phyloP scores from a whole-genome alignment of 2,797 vertebrate genomes.

The Argentina silus region DNA sequence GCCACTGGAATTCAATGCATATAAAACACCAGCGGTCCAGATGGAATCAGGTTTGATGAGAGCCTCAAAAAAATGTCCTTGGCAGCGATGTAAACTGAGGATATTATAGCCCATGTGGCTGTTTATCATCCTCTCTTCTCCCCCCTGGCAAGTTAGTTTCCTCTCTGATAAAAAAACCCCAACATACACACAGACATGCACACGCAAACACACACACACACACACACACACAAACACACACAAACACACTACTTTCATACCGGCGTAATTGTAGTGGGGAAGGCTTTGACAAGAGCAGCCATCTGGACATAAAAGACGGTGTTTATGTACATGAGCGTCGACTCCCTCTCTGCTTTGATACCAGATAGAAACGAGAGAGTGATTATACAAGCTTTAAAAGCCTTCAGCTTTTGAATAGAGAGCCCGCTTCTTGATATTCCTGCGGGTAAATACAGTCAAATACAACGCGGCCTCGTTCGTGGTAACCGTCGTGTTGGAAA shows the following conservation, averaged over 20 bases:
- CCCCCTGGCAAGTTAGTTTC: conserved; percentile 23
- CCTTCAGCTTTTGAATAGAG: not conserved
- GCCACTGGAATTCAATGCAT: conserved; percentile 43
- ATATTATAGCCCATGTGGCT: conserved; percentile 43
- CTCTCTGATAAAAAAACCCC: conserved; percentile 24
- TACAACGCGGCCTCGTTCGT: too few relatives aligned
- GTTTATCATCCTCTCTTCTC: conserved; percentile 33
- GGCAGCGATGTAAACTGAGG: conserved; percentile 45
- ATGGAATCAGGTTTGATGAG: conserved; percentile 44
- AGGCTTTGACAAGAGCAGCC: conserved; percentile 52
- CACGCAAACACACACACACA: not conserved
- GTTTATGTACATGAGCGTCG: conserved; percentile 29
- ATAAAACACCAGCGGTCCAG: conserved; percentile 48
- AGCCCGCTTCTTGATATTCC: not conserved
- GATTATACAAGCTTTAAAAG: not conserved
- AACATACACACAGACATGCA: not conserved
- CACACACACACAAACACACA: conserved; percentile 2
- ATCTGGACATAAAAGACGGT: conserved; percentile 46
- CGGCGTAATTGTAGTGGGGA: conserved; percentile 51
- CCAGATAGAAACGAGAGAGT: not conserved
- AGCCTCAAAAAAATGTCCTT: conserved; percentile 39
- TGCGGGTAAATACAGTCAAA: not conserved
- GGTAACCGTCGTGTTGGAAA: too few relatives aligned
- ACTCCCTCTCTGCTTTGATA: conserved; percentile 22
- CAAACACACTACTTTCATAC: conserved; percentile 27